Evolutionary conservation across 2,113 vertebrate species (phyloP).

Genomic region (Charadrius vociferus): DNA sequence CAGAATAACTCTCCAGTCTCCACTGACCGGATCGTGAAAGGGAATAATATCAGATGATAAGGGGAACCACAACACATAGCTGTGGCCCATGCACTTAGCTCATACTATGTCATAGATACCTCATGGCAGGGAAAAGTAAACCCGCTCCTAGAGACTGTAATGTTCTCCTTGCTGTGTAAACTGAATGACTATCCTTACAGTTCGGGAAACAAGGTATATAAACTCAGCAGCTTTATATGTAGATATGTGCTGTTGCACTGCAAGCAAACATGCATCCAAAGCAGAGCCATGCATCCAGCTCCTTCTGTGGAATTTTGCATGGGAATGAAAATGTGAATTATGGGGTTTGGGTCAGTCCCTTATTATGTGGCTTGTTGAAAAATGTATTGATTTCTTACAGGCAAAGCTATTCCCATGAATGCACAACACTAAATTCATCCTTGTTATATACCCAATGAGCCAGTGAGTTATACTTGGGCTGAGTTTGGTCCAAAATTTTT

Average conservation of each 20-base stretch:
- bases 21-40: not conserved
- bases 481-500: slow-evolving; percentile 36
- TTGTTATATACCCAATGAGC: not conserved
- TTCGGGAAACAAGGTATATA: not conserved
- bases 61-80: not conserved
- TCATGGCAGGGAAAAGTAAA: not conserved
- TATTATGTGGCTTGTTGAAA: slow-evolving; percentile 35
- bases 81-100: not conserved
- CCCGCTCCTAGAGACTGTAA: not conserved
- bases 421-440: slow-evolving; percentile 12
- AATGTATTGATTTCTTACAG: slow-evolving; percentile 43
- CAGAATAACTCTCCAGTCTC: not conserved
- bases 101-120: not conserved
- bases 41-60: not conserved
- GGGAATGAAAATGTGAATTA: slow-evolving; percentile 45
- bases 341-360: not conserved
- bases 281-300: not conserved
- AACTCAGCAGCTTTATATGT: not conserved
- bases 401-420: slow-evolving; percentile 33
- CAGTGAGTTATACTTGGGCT: not conserved
- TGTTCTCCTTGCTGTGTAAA: not conserved
- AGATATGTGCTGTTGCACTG: not conserved
- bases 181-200: not conserved
- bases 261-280: not conserved
- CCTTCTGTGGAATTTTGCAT: not conserved